Base-by-base conservation (phyloP, 1,140 invertebrate genomes). In the Atopsyche davidsoni region DNA sequence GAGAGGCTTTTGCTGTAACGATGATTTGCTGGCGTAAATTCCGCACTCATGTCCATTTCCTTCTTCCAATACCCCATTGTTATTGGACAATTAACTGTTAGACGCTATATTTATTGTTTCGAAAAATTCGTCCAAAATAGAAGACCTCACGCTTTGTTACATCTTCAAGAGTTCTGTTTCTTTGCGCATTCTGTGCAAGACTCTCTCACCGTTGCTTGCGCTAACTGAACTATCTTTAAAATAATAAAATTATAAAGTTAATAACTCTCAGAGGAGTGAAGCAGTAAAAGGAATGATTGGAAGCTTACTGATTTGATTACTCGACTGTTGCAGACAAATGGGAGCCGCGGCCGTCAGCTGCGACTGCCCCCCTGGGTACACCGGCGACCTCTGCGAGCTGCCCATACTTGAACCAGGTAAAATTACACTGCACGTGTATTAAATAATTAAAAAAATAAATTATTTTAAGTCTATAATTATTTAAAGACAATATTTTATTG, bases 311-410 rank as follows among this genome's bases (percentile, higher is more conserved):
- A n/a, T n/a, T 7, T 28, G 6, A 7, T n/a, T 7, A 28, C n/a
- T 6, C 24, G n/a, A n/a, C 24, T 59, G 50, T 75, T 72, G 19
- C 70, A 86, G 83, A 63, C 83, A 86, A 66, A 78, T 84, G 60
- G 83, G 83, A 10, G 81, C 82, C 13, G 77, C 79, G 44, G 80
- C 81, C 9, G 78, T 83, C 31, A 78, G 75, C 51, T 86, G 83
- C 59, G 74, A 79, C 54, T 86, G 83, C 63, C 73, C 77, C 0
- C 59, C 69, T 1, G 78, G 77, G 16, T 84, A 77, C 65, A 80
- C 77, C 10, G 83, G 83, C 39, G 77, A 79, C 58, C 74, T 77
- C 56, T 86, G 83, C 60, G 81, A 85, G 64, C 73, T 80, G 48
- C 77, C 74, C 51, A 72, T 77, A 38, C 62, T 67, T 23, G 64